Base-by-base conservation (phyloP, 2,888 invertebrate species). In the Megaustenia siamemsis region DNA sequence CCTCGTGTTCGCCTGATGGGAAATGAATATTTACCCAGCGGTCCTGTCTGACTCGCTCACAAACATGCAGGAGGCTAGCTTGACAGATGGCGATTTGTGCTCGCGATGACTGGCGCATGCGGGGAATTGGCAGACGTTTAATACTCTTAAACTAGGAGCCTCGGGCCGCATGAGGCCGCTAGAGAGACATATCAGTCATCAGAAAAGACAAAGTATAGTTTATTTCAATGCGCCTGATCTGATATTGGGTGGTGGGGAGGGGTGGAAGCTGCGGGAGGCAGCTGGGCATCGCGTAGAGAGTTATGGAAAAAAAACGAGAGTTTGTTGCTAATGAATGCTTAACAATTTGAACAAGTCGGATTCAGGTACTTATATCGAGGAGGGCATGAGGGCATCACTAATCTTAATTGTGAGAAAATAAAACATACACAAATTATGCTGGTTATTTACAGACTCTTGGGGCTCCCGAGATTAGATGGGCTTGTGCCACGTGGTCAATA, bases 61-160 rank as follows among this genome's bases (percentile, higher is more conserved):
- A 73, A 73, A 73, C 49, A 73, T 49, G 28, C 49, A 49, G n/a
- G 40, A 38, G 69, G 69, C 73, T 2, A 2, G 32, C 45, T 49
- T 77, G 77, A 77, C 77, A 77, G 53, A 77, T 77, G 77, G 77
- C 60, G 77, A 40, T 77, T 56, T 56, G 77, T 77, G 53, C 77
- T 38, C 60, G 77, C 56, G 56, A 60, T 77, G 77, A 56, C 24
- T 56, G 49, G 38, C 77, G 53, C 60, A 40, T 56, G 77, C 77
- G 32, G 60, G n/a, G 38, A 53, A 77, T 77, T 53, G 15, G 77
- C 77, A 77, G 77, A 49, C 77, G 40, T 56, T 60, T 60, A 60
- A 77, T 60, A 60, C 56, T 53, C 77, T 77, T 60, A 77, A 35
- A 56, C 38, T 24, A 32, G 1, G 32, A 60, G 56, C 77, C 77